Conservation (phyloP, 1,140 invertebrate genomes). For the Odontomachus brunneus region DNA sequence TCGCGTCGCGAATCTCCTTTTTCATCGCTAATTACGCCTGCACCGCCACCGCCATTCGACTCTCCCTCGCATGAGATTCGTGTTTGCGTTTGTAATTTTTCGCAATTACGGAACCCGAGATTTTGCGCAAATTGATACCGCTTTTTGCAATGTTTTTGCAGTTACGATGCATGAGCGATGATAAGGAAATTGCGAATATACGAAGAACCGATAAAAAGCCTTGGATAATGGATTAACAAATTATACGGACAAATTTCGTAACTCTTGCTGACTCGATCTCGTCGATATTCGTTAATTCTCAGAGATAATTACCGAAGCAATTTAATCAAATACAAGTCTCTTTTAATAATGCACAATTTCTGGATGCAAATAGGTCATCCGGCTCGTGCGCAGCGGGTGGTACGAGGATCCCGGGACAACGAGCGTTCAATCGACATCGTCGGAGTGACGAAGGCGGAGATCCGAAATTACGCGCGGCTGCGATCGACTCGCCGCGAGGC, state of each 20-base stretch:
- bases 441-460: constrained; percentile 57
- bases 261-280: background rate
- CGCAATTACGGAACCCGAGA: constrained; percentile 34
- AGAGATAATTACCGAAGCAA: too few relatives aligned
- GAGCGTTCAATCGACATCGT: constrained; percentile 33
- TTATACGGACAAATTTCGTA: background rate
- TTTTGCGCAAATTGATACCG: constrained; percentile 18
- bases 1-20: constrained; percentile 43
- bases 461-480: constrained; percentile 61
- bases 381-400: background rate
- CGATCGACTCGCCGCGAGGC: constrained; percentile 63
- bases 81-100: constrained; percentile 59
- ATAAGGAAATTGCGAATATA: background rate
- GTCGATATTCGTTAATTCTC: too few relatives aligned
- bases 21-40: constrained; percentile 54
- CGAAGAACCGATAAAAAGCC: background rate
- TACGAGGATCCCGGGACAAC: background rate
- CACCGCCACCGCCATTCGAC: constrained; percentile 24
- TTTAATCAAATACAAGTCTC: background rate
- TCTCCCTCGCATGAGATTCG: background rate
- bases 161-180: background rate
- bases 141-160: constrained; percentile 2
- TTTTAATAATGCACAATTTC: constrained; percentile 10
- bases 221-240: background rate
- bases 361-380: background rate